Percentiles rank a stretch among this genome's conserved stretches.
These are phyloP conservation scores for Oryctes rhinoceros DNA, from an alignment of 1,140 invertebrate species.

Conservation along the genomic window DNA sequence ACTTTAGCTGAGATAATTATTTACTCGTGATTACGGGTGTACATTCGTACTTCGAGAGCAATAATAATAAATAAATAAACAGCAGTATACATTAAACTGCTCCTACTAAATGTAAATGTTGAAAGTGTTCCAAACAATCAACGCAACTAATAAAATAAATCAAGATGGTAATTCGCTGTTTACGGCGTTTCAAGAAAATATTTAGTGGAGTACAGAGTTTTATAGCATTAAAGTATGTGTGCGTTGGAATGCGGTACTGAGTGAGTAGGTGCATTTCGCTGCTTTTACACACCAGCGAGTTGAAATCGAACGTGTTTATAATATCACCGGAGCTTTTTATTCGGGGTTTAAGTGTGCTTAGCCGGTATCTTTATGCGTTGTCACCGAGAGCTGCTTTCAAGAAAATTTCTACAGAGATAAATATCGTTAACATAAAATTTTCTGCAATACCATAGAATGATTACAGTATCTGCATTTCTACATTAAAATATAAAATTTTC, in stretches of 20 bases:
- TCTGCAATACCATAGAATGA: not conserved
- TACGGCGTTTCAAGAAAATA: constrained; percentile 24
- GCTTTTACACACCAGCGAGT: constrained; percentile 20
- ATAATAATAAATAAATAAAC: constrained; percentile 23
- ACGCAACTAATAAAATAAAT: constrained; percentile 12
- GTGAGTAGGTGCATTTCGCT: constrained; percentile 20
- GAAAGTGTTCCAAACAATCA: constrained; percentile 6
- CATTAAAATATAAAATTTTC: not conserved
- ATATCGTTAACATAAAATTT: constrained; percentile 17
- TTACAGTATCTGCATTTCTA: not conserved
- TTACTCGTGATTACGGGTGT: not conserved
- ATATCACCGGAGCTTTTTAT: not conserved
- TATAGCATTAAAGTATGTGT: constrained; percentile 13
- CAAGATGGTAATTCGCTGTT: constrained; percentile 28
- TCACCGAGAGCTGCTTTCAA: constrained; percentile 4
- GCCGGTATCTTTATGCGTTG: not conserved
- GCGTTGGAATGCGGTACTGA: constrained; percentile 23
- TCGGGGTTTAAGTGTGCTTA: not conserved
- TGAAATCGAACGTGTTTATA: constrained; percentile 26
- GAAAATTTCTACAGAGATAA: not conserved
- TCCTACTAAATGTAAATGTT: not conserved
- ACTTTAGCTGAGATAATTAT: constrained; percentile 15
- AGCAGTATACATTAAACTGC: constrained; percentile 12
- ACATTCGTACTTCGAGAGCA: not conserved
- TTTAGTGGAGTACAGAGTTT: constrained; percentile 17